These are phyloP conservation scores for Leptinotarsa juncta DNA, from an alignment of 2,888 invertebrate species.

Conservation along the genomic window DNA sequence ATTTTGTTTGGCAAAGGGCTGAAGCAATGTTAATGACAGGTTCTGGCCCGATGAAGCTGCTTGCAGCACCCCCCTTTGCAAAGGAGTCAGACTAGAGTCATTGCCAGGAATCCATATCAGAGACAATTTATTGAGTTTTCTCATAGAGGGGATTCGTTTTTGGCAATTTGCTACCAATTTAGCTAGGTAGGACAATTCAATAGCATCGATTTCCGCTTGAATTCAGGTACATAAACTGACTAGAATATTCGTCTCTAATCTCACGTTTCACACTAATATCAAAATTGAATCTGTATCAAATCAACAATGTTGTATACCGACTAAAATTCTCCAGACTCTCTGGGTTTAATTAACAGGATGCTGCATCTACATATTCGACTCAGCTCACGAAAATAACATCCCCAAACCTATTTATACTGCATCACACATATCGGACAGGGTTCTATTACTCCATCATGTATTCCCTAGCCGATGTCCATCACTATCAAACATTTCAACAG, in stretches of 20 bases:
- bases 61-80: too few species aligned
- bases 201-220: too few species aligned
- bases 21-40: too few species aligned
- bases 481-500: conserved; percentile 27
- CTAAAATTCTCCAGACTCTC: background rate
- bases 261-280: background rate
- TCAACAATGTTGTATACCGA: background rate
- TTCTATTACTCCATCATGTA: conserved; percentile 41
- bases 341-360: conserved; percentile 37
- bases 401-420: conserved; percentile 40
- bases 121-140: too few species aligned
- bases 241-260: background rate
- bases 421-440: conserved; percentile 37
- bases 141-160: too few species aligned
- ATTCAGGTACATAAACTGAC: too few species aligned
- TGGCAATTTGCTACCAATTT: too few species aligned
- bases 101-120: too few species aligned
- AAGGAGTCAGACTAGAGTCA: too few species aligned
- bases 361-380: conserved; percentile 35
- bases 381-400: conserved; percentile 35
- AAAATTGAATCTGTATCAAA: background rate
- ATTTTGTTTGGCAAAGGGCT: too few species aligned
- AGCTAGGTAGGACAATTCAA: too few species aligned
- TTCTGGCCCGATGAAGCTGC: too few species aligned
- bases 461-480: conserved; percentile 39